A percentile compares a stretch with the other conserved stretches of the same genome.
These are phyloP conservation scores for Anthonomus grandis DNA, from an alignment of 1,140 invertebrate species.

Conservation along the genomic window DNA sequence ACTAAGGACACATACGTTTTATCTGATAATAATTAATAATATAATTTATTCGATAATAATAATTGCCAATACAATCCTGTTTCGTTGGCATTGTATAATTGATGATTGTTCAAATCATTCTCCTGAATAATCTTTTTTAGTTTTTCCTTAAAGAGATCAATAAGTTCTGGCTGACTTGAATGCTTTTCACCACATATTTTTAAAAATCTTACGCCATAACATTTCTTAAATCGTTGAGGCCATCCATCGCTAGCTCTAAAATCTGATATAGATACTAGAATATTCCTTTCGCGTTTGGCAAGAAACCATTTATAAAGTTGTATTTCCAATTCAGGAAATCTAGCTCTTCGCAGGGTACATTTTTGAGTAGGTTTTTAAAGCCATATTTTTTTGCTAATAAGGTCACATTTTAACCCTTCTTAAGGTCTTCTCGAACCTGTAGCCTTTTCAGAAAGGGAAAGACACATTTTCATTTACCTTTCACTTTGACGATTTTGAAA, in stretches of 20 bases:
- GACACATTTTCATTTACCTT: no score
- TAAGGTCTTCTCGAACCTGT: no score
- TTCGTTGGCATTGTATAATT: conserved; percentile 47
- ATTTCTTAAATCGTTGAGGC: conserved; percentile 26
- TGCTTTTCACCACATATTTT: conserved; percentile 33
- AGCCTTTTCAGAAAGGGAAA: no score
- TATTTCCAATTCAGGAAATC: conserved; percentile 2
- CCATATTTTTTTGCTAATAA: no score
- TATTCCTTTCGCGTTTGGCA: conserved; percentile 4
- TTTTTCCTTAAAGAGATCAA: conserved; percentile 31
- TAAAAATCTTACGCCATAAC: conserved; percentile 24
- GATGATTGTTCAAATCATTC: conserved; percentile 26
- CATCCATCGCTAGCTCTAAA: conserved; percentile 31
- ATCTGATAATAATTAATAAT: no score
- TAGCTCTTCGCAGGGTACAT: conserved; percentile 6
- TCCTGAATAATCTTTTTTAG: conserved; percentile 27
- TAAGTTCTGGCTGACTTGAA: conserved; percentile 25
- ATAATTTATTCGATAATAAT: no score
- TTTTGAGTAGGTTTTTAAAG: conserved; percentile 11
- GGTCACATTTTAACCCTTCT: no score
- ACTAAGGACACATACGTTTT: conserved; percentile 27
- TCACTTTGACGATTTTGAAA: no score
- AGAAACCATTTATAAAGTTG: conserved; percentile 10
- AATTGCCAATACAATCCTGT: conserved; percentile 41
- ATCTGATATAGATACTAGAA: conserved; percentile 1